Percentiles rank a stretch among this genome's conserved stretches.
Evolutionary conservation across 2,113 vertebrate genomes (phyloP).

Genomic region (Chlorodrepanis virens): DNA sequence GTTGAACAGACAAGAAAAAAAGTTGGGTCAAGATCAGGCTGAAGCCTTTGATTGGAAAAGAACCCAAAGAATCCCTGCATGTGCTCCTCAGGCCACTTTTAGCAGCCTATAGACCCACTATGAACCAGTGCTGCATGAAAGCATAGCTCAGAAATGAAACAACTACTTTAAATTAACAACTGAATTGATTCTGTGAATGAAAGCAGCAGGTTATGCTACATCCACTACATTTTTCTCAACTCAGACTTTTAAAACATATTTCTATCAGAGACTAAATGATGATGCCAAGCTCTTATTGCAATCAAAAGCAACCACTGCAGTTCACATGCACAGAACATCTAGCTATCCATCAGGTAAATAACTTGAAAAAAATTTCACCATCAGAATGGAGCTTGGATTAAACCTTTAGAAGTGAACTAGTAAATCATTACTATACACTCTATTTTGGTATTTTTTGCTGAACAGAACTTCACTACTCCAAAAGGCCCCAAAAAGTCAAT

Average conservation of each 20-base stretch:
- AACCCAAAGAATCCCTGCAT: not conserved
- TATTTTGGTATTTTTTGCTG: not conserved
- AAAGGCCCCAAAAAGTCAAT: not conserved
- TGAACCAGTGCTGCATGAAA: not conserved
- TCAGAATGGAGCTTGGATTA: not conserved
- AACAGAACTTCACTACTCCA: not conserved
- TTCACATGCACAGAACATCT: not conserved
- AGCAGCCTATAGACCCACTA: not conserved
- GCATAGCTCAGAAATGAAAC: not conserved
- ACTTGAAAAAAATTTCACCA: not conserved
- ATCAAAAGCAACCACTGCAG: not conserved
- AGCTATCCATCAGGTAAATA: constrained; percentile 10
- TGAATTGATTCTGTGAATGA: not conserved
- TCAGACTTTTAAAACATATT: not conserved
- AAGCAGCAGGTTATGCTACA: not conserved
- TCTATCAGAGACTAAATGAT: not conserved
- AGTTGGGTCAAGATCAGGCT: not conserved
- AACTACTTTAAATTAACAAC: not conserved
- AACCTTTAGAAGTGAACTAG: not conserved
- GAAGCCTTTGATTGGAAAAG: not conserved
- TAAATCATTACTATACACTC: not conserved
- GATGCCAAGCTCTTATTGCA: not conserved
- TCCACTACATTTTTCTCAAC: not conserved
- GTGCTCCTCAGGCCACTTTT: not conserved
- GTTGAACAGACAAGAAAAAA: not conserved